Evolutionary conservation across 2,888 invertebrate species (phyloP), one percentile per base, ranked within the genome.

Genomic region (Metallyticus violacea): DNA sequence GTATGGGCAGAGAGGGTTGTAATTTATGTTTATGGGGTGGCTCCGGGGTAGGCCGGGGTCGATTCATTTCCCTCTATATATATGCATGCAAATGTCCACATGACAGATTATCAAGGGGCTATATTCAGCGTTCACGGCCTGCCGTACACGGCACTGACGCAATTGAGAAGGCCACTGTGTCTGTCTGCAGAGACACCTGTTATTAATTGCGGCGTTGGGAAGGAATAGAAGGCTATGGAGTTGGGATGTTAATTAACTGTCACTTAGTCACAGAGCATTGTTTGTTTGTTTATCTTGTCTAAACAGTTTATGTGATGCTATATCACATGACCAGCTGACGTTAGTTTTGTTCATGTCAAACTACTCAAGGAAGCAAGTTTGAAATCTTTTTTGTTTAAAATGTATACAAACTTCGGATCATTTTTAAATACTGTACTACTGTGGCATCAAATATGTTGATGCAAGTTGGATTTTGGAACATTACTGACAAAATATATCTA

Each of bases 31-130:
- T 62, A 62, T 62, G 40, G 40, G 40, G 40, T n/a, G n/a, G n/a
- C n/a, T n/a, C n/a, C n/a, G n/a, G 22, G 40, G 40, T 62, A 62
- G 40, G 40, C 40, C 40, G 40, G 40, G 40, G 40, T 62, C 40
- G 40, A 62, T 62, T 62, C 40, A 62, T 62, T 62, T 62, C 40
- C 40, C 40, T 62, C 40, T 62, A 62, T 62, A n/a, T n/a, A 62
- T 62, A 62, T 62, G 27, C 83, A 83, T 83, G 82, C 76, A 82
- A 82, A 82, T 82, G 83, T 83, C 83, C 77, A 77, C 77, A 83
- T 83, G 83, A 83, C 83, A 83, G 83, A 83, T 83, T 83, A 77
- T 77, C 83, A 62, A 62, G 40, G 40, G 40, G 40, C 40, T 62
- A 62, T 62, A 62, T 62, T 62, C 15, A n/a, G n/a, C n/a, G n/a